Base-by-base conservation (phyloP, 2,888 invertebrate species). In the Pherbina coryleti region DNA sequence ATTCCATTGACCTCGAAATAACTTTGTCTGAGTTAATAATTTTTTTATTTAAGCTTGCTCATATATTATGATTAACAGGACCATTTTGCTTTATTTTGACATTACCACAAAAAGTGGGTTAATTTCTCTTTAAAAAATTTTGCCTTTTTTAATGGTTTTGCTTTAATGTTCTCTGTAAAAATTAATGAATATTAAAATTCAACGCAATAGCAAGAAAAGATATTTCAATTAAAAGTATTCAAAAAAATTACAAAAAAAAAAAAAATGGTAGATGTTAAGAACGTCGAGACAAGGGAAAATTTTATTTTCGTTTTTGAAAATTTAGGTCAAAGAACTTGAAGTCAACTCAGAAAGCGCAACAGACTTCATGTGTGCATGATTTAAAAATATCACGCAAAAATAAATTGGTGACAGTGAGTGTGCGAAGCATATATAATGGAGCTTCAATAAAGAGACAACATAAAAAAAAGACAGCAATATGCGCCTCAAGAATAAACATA, bases 321-420 rank as follows among this genome's bases (percentile, higher is more conserved):
- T 69, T 69, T 69, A 25, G 69, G 69, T 69, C 69, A 69, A 69
- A 69, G 69, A 69, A 69, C 69, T 69, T 69, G 17, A 69, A 62
- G 7, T 49, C 19, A 7, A 34, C 34, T 37, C 37, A 37, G 19
- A 66, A 34, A 34, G 37, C 66, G 66, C 66, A 66, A 19, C 66
- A 66, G 66, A 34, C 66, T 19, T 22, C 22, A 22, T 22, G 25
- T 57, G 57, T 19, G 22, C 57, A 57, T 22, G 9, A 25, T 22
- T 9, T 57, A 57, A 57, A 25, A 57, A 57, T 57, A 57, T 22
- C 19, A 22, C 57, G n/a, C 57, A 4, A 57, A 57, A 57, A 9
- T 22, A 22, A 57, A 57, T 22, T 57, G 57, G 57, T 57, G 57
- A 57, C 57, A 57, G 25, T 57, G 22, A 3, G n/a, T 55, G 5